Conservation (phyloP, 2,797 vertebrate species). For the Channa striata region DNA sequence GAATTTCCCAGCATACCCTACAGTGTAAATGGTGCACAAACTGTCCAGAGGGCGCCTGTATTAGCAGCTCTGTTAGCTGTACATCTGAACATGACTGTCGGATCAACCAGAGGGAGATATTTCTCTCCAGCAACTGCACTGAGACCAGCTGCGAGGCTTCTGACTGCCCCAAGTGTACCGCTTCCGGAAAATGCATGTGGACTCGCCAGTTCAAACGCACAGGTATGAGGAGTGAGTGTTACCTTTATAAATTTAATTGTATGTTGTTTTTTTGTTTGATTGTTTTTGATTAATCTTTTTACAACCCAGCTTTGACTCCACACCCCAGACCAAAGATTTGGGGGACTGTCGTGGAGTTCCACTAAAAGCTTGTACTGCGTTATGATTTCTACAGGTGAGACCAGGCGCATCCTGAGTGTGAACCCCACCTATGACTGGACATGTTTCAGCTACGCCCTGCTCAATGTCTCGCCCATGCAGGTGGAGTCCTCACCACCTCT, state of each 20-base stretch:
- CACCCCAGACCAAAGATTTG: neutral
- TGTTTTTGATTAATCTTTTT: neutral
- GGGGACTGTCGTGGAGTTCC: neutral
- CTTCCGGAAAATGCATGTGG: conserved; percentile 96
- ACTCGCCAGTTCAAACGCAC: conserved; percentile 95
- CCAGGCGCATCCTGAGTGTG: conserved; percentile 92
- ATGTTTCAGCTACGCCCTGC: conserved; percentile 94
- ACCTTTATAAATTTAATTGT: neutral
- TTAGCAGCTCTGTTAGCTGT: conserved; percentile 91
- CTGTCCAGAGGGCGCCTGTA: conserved; percentile 93
- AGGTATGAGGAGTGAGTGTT: conserved; percentile 72
- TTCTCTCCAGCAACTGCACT: conserved; percentile 92
- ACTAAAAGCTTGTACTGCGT: neutral
- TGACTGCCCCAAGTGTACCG: conserved; percentile 92
- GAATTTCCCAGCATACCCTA: conserved; percentile 71
- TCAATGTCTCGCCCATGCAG: conserved; percentile 94
- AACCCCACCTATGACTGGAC: conserved; percentile 96
- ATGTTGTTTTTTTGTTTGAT: too few species aligned
- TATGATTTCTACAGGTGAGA: conserved; percentile 85
- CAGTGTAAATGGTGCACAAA: conserved; percentile 97
- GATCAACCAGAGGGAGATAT: conserved; percentile 95
- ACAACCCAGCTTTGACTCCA: neutral
- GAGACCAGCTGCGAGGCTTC: conserved; percentile 94
- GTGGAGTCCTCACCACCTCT: conserved; percentile 93
- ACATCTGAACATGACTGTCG: conserved; percentile 94